Base-by-base conservation (phyloP, 2,113 vertebrate species). In the Megalops atlanticus region DNA sequence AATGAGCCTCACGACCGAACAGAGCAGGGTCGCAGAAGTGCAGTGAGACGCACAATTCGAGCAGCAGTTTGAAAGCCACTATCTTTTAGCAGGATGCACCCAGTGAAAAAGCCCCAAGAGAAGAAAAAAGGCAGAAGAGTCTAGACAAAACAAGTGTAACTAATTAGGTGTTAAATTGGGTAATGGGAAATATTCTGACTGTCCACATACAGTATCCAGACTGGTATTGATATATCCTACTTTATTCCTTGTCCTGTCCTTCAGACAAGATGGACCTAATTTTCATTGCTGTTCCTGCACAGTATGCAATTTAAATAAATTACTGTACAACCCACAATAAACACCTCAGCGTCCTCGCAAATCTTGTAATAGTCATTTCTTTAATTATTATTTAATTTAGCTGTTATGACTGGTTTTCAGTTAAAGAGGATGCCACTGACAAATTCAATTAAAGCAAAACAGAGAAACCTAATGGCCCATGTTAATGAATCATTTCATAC, bases 381-480 rank as follows among this genome's bases (percentile, higher is more conserved):
- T 96, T 97, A 96, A 97, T 97, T 96, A 94, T 95, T 96, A 93
- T 95, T 95, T 96, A 95, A 96, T 96, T 96, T 95, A 94, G 94
- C 95, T 92, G 94, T 93, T 95, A 96, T 94, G 93, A 95, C 93
- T 93, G 94, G 93, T 93, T 95, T 93, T 95, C 93, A 95, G 92
- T 95, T 97, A 96, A 96, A 97, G 96, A 95, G 95, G 94, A 94
- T 94, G 93, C 95, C 94, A 95, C 95, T 97, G 96, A 96, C 96
- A 97, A 97, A 98, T 96, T 97, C 96, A 97, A 96, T 98, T 97
- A 96, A 96, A 95, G 93, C 93, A 93, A 96, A 95, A 96, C 93
- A 95, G 94, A 96, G 91, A 91, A n/a, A 94, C 94, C 96, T 98
- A 98, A 99, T 97, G 96, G 94, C 92, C 92, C 95, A 94, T 96